Conservation (phyloP, 2,113 vertebrate species). For the Myotis lucifugus region DNA sequence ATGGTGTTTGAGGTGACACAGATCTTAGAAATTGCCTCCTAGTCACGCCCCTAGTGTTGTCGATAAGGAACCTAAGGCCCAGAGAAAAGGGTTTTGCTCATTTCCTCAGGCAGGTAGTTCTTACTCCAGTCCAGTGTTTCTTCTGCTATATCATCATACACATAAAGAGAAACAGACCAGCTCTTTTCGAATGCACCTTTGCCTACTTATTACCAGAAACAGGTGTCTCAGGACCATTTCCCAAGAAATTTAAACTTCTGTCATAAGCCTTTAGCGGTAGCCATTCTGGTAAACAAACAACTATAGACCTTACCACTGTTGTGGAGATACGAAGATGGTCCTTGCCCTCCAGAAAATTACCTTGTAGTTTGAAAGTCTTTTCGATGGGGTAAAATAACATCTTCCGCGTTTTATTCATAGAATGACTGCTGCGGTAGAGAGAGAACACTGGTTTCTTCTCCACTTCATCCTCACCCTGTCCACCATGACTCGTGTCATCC, state of each 20-base stretch:
- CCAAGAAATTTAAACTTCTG: not conserved
- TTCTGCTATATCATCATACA: not conserved
- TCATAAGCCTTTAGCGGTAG: not conserved
- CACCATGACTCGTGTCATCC: not conserved
- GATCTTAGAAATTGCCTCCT: not conserved
- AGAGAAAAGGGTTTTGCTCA: not conserved
- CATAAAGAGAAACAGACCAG: not conserved
- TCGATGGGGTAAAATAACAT: not conserved
- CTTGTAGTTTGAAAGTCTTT: not conserved
- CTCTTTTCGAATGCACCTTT: not conserved
- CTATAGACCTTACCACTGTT: not conserved
- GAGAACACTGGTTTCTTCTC: not conserved
- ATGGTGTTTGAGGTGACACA: not conserved
- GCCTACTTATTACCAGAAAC: not conserved
- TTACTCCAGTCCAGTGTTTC: not conserved
- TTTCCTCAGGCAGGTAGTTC: not conserved
- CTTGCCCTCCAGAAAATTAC: constrained; percentile 33
- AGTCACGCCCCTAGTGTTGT: not conserved
- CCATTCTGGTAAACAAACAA: not conserved
- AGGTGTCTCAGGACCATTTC: not conserved
- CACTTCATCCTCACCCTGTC: not conserved
- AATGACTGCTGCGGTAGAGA: not conserved
- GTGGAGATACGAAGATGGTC: not conserved
- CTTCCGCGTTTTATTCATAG: not conserved
- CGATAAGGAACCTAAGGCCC: not conserved